These are phyloP conservation scores for Argopecten irradians DNA, from an alignment of 1,140 invertebrate genomes.

Conservation along the genomic window DNA sequence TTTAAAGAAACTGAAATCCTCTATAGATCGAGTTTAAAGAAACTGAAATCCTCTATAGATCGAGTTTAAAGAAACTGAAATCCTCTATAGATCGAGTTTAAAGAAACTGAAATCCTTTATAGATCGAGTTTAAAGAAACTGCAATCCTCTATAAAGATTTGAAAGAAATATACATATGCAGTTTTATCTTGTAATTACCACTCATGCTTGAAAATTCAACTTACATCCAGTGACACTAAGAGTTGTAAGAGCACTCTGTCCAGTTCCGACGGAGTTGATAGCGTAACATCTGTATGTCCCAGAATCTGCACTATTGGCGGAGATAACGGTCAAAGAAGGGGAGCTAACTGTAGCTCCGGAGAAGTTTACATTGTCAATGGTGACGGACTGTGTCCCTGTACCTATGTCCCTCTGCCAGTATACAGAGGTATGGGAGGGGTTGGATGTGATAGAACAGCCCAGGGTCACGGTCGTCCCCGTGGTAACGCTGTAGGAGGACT, in stretches of 20 bases:
- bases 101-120: too few species aligned
- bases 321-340: slow-evolving; percentile 39
- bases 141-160: neutral
- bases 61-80: too few species aligned
- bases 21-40: too few species aligned
- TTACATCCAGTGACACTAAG: slow-evolving; percentile 36
- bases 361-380: too few species aligned
- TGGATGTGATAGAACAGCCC: slow-evolving; percentile 31
- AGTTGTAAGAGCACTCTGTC: slow-evolving; percentile 24
- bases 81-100: too few species aligned
- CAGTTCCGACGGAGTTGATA: slow-evolving; percentile 40
- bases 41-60: too few species aligned
- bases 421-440: slow-evolving; percentile 33
- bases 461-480: slow-evolving; percentile 20
- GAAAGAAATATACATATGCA: neutral
- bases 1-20: too few species aligned
- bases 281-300: slow-evolving; percentile 37
- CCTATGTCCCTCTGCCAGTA: slow-evolving; percentile 31
- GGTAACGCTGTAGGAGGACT: slow-evolving; percentile 35
- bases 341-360: too few species aligned
- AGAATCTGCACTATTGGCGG: slow-evolving; percentile 23
- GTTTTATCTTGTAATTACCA: neutral
- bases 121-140: neutral
- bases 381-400: too few species aligned
- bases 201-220: neutral